Evolutionary conservation across 1,140 invertebrate genomes (phyloP).

Genomic region (Aphaenogaster rudis): DNA sequence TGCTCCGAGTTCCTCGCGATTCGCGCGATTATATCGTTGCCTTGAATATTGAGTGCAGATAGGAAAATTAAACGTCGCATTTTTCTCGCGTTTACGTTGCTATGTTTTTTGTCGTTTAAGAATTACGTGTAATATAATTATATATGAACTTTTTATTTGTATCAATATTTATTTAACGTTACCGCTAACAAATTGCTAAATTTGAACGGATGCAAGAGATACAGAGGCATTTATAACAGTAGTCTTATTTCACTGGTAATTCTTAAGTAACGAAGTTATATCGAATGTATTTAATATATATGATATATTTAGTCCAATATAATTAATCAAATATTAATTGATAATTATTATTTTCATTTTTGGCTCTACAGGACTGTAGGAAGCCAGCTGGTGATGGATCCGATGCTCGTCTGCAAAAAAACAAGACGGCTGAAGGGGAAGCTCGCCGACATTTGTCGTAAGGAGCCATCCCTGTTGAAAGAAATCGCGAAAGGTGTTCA

Average conservation of each 20-base stretch:
- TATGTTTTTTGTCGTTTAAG: neutral
- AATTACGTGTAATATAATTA: neutral
- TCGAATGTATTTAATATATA: neutral
- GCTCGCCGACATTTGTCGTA: slow-evolving; percentile 92
- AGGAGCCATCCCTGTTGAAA: slow-evolving; percentile 91
- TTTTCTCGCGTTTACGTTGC: neutral
- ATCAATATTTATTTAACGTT: neutral
- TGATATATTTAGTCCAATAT: slow-evolving; percentile 8
- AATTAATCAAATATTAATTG: too few relatives aligned
- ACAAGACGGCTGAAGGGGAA: slow-evolving; percentile 91
- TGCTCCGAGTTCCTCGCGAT: neutral
- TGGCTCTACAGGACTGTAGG: slow-evolving; percentile 90
- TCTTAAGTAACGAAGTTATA: neutral
- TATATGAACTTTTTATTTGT: neutral
- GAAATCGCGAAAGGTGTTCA: slow-evolving; percentile 93
- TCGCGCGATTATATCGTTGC: slow-evolving; percentile 19
- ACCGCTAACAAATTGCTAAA: neutral
- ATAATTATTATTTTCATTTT: slow-evolving; percentile 13
- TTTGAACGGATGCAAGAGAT: neutral
- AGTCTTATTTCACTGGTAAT: neutral
- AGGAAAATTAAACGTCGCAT: slow-evolving; percentile 8
- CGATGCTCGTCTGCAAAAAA: slow-evolving; percentile 94
- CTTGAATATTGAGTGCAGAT: slow-evolving; percentile 18
- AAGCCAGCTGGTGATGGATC: slow-evolving; percentile 95
- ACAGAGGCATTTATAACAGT: neutral